A percentile compares a stretch with the other conserved stretches of the same genome.
These are phyloP conservation scores for Ctenosaura bakeri DNA, from an alignment of 2,797 vertebrate species.

Conservation along the genomic window DNA sequence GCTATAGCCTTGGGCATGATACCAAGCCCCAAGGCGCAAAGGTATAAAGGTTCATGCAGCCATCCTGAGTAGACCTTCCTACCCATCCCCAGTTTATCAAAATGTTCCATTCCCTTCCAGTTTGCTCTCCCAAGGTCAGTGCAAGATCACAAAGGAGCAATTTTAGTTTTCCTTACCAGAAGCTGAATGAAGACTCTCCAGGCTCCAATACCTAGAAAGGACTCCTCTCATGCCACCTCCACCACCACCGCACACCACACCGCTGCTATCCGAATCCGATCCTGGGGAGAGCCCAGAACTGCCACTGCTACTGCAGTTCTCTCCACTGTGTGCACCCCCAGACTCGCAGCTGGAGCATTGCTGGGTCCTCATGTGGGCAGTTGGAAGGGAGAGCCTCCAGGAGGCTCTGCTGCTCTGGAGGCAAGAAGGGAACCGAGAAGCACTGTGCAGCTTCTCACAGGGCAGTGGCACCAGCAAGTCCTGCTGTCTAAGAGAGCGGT, in stretches of 20 bases:
- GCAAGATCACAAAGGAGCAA: constrained; percentile 68
- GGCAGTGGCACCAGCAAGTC: constrained; percentile 70
- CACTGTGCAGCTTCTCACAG: constrained; percentile 9
- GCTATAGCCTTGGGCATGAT: constrained; percentile 23
- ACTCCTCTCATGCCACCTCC: constrained; percentile 86
- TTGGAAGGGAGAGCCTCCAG: constrained; percentile 72
- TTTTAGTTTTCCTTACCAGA: constrained; percentile 84
- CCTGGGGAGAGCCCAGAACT: constrained; percentile 90
- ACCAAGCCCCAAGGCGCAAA: not conserved
- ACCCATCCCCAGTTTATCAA: not conserved
- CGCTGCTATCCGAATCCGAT: constrained; percentile 91
- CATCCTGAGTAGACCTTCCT: not conserved
- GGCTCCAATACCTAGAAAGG: constrained; percentile 93
- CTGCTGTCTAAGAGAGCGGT: constrained; percentile 64
- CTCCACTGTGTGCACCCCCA: constrained; percentile 86
- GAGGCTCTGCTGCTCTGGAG: constrained; percentile 70
- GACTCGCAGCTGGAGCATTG: constrained; percentile 86
- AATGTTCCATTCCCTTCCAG: not conserved
- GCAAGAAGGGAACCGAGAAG: not conserved
- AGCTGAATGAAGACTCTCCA: constrained; percentile 95
- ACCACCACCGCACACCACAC: constrained; percentile 83
- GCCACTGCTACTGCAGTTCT: constrained; percentile 88
- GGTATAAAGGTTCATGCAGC: not conserved
- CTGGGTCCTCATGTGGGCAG: constrained; percentile 87
- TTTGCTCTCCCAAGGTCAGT: constrained; percentile 67